Evolutionary conservation across 92 coral and sea anemone species (phyloP).

Genomic region (Palythoa caribaeorum): DNA sequence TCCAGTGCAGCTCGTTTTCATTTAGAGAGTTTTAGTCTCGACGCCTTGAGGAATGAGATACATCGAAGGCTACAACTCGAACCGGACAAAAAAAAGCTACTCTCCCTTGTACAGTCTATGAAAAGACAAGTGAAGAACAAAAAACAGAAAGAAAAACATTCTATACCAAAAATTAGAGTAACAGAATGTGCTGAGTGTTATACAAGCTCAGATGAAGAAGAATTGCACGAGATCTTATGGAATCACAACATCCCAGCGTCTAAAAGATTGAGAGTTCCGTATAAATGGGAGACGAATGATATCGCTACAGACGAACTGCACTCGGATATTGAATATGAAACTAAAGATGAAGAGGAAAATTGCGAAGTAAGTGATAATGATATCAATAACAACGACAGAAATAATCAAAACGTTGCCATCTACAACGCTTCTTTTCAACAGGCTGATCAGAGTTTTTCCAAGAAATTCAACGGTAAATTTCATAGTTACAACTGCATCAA

Average conservation of each 20-base stretch:
- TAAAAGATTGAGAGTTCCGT: not conserved
- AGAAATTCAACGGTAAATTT: not conserved
- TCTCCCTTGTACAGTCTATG: not conserved
- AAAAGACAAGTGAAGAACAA: not conserved
- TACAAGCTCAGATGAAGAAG: not conserved
- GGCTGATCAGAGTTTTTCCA: not conserved
- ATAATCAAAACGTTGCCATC: not conserved
- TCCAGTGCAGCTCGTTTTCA: conserved; percentile 20
- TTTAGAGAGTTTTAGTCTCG: not conserved
- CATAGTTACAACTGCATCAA: not conserved
- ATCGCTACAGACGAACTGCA: not conserved
- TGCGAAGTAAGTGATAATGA: not conserved
- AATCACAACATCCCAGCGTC: not conserved
- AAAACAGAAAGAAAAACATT: not conserved
- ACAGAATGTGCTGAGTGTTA: not conserved
- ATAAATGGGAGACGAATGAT: not conserved
- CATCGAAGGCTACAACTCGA: conserved; percentile 14
- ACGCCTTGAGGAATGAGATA: conserved; percentile 10
- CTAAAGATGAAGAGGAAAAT: not conserved
- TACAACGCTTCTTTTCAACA: not conserved
- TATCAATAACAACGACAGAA: not conserved
- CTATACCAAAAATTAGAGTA: not conserved
- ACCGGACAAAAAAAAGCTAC: not conserved
- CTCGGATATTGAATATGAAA: not conserved
- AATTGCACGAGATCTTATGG: not conserved